Evolutionary conservation across 2,888 invertebrate genomes (phyloP).

Genomic region (Gisinianus flammeolus): DNA sequence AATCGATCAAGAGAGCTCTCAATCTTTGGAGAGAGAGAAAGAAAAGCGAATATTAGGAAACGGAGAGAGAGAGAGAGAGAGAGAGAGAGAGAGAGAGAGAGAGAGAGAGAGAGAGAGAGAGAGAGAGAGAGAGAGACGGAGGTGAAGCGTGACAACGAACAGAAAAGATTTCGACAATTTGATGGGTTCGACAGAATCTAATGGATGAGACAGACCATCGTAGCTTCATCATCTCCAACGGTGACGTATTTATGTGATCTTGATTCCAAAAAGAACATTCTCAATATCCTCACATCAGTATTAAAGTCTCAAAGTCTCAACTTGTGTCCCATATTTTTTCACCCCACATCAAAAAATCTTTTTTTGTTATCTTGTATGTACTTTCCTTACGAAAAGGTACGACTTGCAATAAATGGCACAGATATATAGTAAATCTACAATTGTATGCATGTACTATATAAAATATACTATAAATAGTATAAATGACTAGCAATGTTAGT

Average conservation of each 20-base stretch:
- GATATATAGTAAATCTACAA: too few relatives aligned
- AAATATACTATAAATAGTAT: too few relatives aligned
- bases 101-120: background rate
- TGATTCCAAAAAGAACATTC: conserved; percentile 24
- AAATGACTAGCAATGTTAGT: too few relatives aligned
- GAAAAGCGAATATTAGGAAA: background rate
- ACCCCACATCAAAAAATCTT: background rate
- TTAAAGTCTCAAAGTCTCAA: conserved; percentile 16
- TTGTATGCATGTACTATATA: too few relatives aligned
- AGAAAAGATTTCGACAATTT: conserved; percentile 36
- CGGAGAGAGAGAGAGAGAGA: background rate
- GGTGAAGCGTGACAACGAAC: conserved; percentile 31
- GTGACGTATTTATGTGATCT: conserved; percentile 31
- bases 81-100: background rate
- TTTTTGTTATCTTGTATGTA: too few relatives aligned
- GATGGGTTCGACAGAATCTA: conserved; percentile 20
- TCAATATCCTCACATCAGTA: conserved; percentile 9
- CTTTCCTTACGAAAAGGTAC: too few relatives aligned
- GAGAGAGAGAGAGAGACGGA: conserved; percentile 9
- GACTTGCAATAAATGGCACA: too few relatives aligned
- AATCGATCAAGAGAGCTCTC: background rate
- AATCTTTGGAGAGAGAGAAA: background rate
- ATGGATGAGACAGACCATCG: background rate
- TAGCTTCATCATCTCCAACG: background rate
- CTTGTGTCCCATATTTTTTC: background rate